Conservation (phyloP, 2,113 vertebrate species). For the Empidonax traillii region DNA sequence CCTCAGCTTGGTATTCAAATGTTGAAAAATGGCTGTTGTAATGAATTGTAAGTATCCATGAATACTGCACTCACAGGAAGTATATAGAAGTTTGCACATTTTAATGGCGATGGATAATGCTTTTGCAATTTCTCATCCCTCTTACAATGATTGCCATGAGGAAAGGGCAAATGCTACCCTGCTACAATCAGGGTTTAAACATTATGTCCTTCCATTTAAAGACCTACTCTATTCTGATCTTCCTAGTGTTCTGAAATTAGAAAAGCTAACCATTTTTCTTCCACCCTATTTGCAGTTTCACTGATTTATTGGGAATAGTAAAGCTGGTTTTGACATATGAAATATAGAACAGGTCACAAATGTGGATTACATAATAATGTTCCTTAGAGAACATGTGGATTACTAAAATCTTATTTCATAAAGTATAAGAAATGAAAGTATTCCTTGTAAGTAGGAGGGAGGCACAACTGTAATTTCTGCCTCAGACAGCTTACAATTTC, state of each 20-base stretch:
- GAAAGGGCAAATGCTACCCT: background rate
- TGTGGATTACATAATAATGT: background rate
- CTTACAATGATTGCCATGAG: background rate
- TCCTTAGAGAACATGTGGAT: background rate
- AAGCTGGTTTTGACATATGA: background rate
- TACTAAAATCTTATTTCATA: background rate
- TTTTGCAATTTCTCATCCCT: background rate
- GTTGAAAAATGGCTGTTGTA: background rate
- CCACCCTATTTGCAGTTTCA: background rate
- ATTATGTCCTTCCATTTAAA: background rate
- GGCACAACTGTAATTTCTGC: background rate
- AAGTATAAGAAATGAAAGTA: background rate
- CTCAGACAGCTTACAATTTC: background rate
- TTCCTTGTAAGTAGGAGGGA: background rate
- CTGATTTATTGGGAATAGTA: constrained; percentile 20
- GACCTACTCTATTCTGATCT: background rate
- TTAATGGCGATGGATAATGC: background rate
- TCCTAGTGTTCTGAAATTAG: constrained; percentile 19
- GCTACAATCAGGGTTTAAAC: background rate
- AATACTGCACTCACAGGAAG: background rate
- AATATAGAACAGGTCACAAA: background rate
- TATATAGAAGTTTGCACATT: background rate
- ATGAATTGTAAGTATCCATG: background rate
- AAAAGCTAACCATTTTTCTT: constrained; percentile 1
- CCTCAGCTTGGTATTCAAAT: background rate